Evolutionary conservation across 1,140 invertebrate genomes (phyloP), one percentile per base, ranked within the genome.

Genomic region (Acarapis woodi): DNA sequence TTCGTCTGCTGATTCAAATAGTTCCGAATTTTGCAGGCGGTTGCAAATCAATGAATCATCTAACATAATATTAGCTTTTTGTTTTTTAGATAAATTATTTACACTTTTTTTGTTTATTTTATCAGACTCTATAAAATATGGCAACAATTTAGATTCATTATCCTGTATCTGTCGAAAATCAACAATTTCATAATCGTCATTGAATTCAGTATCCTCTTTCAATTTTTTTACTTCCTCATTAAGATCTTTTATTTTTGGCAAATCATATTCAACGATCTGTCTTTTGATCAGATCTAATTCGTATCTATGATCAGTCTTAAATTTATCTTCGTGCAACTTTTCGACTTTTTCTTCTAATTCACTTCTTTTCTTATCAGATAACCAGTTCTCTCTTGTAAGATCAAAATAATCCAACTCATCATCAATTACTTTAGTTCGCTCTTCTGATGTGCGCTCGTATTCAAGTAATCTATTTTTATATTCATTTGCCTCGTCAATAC

Each of bases 391-490:
- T 9, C 70, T 71, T 51, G 68, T 70, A 4, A 70, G 57, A 43
- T 68, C 66, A 57, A 79, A 94, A 55, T 93, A 93, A 55, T 94
- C 87, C 43, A 69, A 68, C 51, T 93, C 77, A 54, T 93, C 85
- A 53, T 94, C 85, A 41, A 85, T 87, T 2, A 94, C 78, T 49
- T 67, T 68, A 0, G 83, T 90, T 42, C 78, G 62, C 39, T 67
- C 64, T 45, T 74, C 70, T 57, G 79, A 77, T 47, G 34, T 77
- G 41, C 66, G 62, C 55, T 93, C 80, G 61, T 66, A 87, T 50
- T 87, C 77, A 23, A 93, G 52, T 26, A 93, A 58, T 40, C 65
- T 67, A 47, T 88, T 69, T 42, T 80, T 68, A 39, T 78, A 72
- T 40, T 68, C 65, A 8, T 82, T 36, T 0, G 80, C 82, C 43